phyloP scores from a whole-genome alignment of 2,888 invertebrate species.

The Tachina fera region DNA sequence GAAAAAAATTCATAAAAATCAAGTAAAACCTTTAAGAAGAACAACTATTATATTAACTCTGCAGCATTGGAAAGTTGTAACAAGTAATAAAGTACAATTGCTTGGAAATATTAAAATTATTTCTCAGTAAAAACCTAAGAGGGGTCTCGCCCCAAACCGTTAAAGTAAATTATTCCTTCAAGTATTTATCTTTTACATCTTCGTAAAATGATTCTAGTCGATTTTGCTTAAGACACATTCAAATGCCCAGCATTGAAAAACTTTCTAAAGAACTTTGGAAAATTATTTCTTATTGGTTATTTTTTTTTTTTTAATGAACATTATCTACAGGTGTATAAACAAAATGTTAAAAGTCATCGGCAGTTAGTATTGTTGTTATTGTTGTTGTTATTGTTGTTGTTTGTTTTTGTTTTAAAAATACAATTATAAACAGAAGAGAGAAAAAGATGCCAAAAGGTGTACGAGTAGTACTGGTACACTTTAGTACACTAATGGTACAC shows the following conservation, averaged over 20 bases:
- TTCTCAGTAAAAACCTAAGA: not conserved
- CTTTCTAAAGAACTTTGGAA: constrained; percentile 41
- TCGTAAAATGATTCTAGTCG: not conserved
- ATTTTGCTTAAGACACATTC: constrained; percentile 22
- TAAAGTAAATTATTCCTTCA: constrained; percentile 1
- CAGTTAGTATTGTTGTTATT: not conserved
- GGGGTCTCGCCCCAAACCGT: constrained; percentile 1
- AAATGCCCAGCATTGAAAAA: constrained; percentile 11
- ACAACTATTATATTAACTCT: not conserved
- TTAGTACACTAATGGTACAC: constrained; percentile 26
- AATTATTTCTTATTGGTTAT: not conserved
- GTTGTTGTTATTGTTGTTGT: not conserved
- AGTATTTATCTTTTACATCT: constrained; percentile 23
- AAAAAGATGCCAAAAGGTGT: constrained; percentile 23
- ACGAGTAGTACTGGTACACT: constrained; percentile 16
- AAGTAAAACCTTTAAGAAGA: not conserved
- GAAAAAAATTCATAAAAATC: not conserved
- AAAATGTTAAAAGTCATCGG: constrained; percentile 55
- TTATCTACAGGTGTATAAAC: constrained; percentile 35
- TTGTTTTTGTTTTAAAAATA: constrained; percentile 26
- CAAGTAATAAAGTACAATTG: not conserved
- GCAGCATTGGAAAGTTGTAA: not conserved
- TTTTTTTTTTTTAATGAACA: constrained; percentile 17
- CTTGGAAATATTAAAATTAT: not conserved
- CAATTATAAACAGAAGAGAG: not conserved